These are phyloP conservation scores for Salpingus planirostris DNA, from an alignment of 2,888 invertebrate genomes.

Conservation along the genomic window DNA sequence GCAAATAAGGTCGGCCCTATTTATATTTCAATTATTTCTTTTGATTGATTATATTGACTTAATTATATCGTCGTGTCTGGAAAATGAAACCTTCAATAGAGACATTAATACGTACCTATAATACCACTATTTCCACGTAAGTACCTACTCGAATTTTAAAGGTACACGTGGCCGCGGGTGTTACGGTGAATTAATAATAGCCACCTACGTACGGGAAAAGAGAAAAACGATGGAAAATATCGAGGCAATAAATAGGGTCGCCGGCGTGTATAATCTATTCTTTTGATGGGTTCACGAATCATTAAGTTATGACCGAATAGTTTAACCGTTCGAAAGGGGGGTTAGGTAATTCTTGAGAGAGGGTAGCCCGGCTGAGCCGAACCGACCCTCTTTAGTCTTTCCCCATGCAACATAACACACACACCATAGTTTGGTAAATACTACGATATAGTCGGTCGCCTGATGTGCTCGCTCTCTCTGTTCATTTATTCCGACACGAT, in stretches of 20 bases:
- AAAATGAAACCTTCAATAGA: slow-evolving; percentile 21
- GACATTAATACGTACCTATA: slow-evolving; percentile 14
- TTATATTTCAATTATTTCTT: slow-evolving; percentile 26
- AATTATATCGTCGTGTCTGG: too few relatives aligned
- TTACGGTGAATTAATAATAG: too few relatives aligned
- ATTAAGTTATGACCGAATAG: slow-evolving; percentile 36
- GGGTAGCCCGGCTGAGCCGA: background rate
- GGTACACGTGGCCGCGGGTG: too few relatives aligned
- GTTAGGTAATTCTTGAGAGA: too few relatives aligned
- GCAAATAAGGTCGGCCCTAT: too few relatives aligned
- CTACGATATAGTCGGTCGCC: slow-evolving; percentile 17
- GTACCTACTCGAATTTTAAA: too few relatives aligned
- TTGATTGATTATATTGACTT: slow-evolving; percentile 32
- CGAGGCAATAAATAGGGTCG: too few relatives aligned
- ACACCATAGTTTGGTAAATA: slow-evolving; percentile 26
- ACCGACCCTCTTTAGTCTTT: background rate
- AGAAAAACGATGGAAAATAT: too few relatives aligned
- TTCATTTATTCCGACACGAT: slow-evolving; percentile 31
- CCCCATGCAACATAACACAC: too few relatives aligned
- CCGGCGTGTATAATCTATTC: slow-evolving; percentile 26
- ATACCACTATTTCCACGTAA: too few relatives aligned
- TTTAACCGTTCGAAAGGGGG: slow-evolving; percentile 29
- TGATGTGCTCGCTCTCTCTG: slow-evolving; percentile 9
- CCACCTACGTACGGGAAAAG: too few relatives aligned
- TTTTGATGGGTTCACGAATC: slow-evolving; percentile 34